Percentiles rank a stretch among this genome's conserved stretches.
Evolutionary conservation across 2,113 vertebrate genomes (phyloP).

Genomic region (Nesogale talazaci): DNA sequence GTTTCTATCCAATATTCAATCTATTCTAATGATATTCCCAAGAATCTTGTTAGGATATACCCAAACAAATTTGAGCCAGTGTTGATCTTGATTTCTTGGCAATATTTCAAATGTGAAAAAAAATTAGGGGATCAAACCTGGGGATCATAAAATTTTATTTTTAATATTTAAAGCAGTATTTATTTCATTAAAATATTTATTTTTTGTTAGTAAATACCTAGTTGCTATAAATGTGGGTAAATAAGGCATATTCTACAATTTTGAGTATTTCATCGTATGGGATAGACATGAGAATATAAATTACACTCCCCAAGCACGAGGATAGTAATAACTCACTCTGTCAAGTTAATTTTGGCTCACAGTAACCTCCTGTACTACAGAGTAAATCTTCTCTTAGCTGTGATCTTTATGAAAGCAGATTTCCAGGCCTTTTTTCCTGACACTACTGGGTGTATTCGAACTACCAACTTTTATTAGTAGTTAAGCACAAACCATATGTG

Average conservation of each 20-base stretch:
- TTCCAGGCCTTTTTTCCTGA: not conserved
- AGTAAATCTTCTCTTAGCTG: not conserved
- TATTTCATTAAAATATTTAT: not conserved
- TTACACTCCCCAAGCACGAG: not conserved
- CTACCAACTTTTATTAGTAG: not conserved
- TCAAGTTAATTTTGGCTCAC: not conserved
- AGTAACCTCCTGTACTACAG: not conserved
- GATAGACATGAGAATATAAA: not conserved
- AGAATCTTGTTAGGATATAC: not conserved
- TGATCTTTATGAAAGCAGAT: not conserved
- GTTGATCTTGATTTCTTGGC: not conserved
- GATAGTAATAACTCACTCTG: not conserved
- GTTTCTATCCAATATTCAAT: conserved; percentile 24
- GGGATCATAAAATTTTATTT: not conserved
- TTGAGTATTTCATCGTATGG: not conserved
- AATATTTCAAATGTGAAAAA: not conserved
- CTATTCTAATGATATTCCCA: not conserved
- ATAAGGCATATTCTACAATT: not conserved
- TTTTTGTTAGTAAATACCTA: not conserved
- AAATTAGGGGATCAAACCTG: not conserved
- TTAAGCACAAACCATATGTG: not conserved
- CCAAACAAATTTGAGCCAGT: not conserved
- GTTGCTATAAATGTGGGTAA: not conserved
- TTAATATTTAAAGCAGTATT: not conserved
- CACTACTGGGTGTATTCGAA: not conserved